Percentiles rank a stretch among this genome's conserved stretches.
phyloP scores from a whole-genome alignment of 2,888 invertebrate genomes.

The Lasioglossum marginatum region DNA sequence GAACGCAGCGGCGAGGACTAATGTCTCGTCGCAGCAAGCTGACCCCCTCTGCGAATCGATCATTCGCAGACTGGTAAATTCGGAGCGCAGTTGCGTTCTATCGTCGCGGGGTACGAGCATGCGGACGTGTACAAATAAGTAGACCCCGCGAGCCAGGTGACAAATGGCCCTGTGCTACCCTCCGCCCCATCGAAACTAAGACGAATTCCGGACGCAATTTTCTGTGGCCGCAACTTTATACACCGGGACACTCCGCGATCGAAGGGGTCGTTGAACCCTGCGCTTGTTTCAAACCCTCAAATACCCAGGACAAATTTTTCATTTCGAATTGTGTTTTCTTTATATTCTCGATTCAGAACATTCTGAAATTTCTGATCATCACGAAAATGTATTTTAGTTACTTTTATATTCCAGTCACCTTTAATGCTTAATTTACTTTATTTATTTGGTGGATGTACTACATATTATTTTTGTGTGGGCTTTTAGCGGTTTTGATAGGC shows the following conservation, averaged over 20 bases:
- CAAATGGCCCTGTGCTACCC: conserved; percentile 30
- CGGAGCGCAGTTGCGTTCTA: conserved; percentile 49
- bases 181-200: conserved; percentile 48
- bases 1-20: conserved; percentile 58
- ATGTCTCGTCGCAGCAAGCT: conserved; percentile 71
- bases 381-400: background rate
- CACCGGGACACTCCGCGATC: background rate
- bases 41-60: conserved; percentile 72
- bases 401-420: background rate
- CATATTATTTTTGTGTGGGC: background rate
- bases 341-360: too few relatives aligned
- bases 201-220: conserved; percentile 25
- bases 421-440: background rate
- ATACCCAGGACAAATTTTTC: background rate
- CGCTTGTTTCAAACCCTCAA: background rate
- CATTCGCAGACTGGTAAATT: conserved; percentile 59
- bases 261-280: background rate
- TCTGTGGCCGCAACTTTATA: background rate
- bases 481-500: background rate
- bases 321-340: too few relatives aligned
- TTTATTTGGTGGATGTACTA: background rate
- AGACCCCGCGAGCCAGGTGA: conserved; percentile 19
- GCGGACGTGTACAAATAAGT: conserved; percentile 50
- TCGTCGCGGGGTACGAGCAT: conserved; percentile 36
- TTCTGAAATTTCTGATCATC: too few relatives aligned